Conservation (phyloP, 2,888 invertebrate species). For the Trilocha varians region DNA sequence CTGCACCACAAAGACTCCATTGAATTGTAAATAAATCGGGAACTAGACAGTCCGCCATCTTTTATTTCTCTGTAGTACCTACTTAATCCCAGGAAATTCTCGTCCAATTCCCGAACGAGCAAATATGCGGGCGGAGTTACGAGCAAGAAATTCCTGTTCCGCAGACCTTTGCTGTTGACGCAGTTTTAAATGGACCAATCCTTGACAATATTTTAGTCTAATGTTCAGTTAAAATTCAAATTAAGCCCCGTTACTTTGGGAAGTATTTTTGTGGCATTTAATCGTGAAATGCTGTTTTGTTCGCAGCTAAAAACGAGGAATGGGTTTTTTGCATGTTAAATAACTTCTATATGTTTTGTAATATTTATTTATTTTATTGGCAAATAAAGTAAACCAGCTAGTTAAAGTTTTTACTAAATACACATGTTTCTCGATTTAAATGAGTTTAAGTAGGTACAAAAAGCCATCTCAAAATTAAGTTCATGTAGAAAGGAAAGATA, state of each 20-base stretch:
- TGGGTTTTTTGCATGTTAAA: too few relatives aligned
- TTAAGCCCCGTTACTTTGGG: neutral
- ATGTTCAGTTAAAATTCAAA: neutral
- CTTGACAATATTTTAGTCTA: neutral
- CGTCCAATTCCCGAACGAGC: slow-evolving; percentile 16
- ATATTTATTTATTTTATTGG: too few relatives aligned
- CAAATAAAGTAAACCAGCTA: too few relatives aligned
- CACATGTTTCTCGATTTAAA: too few relatives aligned
- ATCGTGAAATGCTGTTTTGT: neutral
- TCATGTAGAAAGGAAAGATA: too few relatives aligned
- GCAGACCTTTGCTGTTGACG: neutral
- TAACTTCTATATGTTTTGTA: too few relatives aligned
- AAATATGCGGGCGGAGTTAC: slow-evolving; percentile 18
- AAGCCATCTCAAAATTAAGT: too few relatives aligned
- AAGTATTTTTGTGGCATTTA: too few relatives aligned
- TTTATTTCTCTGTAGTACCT: slow-evolving; percentile 30
- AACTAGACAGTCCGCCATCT: slow-evolving; percentile 14
- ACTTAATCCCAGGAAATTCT: slow-evolving; percentile 17
- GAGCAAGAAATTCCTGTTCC: neutral
- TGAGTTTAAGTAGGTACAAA: too few relatives aligned
- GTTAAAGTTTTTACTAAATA: too few relatives aligned
- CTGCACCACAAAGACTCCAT: slow-evolving; percentile 20
- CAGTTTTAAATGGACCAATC: neutral
- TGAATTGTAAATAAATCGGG: slow-evolving; percentile 29
- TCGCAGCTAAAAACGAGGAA: neutral